Evolutionary conservation across 2,797 vertebrate species (phyloP).

Genomic region (Gymnocypris eckloni): DNA sequence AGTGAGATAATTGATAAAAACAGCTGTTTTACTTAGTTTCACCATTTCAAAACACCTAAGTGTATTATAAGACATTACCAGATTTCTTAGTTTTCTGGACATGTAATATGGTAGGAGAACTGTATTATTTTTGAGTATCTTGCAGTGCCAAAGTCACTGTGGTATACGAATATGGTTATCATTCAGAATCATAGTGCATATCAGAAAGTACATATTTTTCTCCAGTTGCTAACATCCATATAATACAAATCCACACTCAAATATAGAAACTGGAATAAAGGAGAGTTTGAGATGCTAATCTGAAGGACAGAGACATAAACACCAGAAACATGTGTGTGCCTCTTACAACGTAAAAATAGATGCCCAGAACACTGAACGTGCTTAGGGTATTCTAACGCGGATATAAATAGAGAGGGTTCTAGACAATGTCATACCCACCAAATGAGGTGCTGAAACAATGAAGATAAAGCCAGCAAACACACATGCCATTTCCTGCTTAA

Average conservation of each 20-base stretch:
- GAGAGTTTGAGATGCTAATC: constrained; percentile 6
- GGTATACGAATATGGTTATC: not conserved
- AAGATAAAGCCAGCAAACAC: not conserved
- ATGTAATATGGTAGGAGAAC: not conserved
- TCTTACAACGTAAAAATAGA: constrained; percentile 43
- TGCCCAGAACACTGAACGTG: constrained; percentile 31
- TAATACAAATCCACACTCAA: not conserved
- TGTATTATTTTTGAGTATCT: not conserved
- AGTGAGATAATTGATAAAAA: not conserved
- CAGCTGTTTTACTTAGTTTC: not conserved
- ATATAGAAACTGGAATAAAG: not conserved
- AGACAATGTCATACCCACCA: constrained; percentile 45
- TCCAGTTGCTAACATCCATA: not conserved
- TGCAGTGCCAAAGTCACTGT: not conserved
- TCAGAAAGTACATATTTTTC: not conserved
- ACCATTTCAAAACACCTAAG: not conserved
- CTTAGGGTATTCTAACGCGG: constrained; percentile 23
- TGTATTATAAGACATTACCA: not conserved
- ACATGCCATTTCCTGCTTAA: not conserved
- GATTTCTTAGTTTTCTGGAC: not conserved
- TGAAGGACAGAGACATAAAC: constrained; percentile 48
- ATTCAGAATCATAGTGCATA: not conserved
- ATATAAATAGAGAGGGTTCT: constrained; percentile 46
- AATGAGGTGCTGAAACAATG: constrained; percentile 11
- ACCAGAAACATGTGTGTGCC: constrained; percentile 10